Evolutionary conservation across 2,888 invertebrate species (phyloP).

Genomic region (Sphecodes monilicornis): DNA sequence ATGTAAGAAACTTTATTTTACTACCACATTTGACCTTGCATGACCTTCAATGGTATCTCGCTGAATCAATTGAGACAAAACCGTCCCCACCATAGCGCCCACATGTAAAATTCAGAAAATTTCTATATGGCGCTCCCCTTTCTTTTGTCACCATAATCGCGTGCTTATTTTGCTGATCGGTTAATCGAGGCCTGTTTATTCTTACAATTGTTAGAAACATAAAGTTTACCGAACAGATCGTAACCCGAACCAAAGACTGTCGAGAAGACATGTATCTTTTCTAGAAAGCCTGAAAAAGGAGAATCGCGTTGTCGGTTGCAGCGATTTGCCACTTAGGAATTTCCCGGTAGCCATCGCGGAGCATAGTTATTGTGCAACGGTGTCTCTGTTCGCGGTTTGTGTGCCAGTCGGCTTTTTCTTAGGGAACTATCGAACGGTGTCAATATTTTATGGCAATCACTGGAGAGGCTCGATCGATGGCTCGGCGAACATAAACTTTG

Average conservation of each 20-base stretch:
- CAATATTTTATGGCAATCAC: slow-evolving; percentile 11
- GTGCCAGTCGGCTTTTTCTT: slow-evolving; percentile 16
- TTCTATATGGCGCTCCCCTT: too few relatives aligned
- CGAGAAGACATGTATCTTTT: neutral
- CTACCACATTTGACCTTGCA: too few relatives aligned
- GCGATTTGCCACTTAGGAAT: neutral
- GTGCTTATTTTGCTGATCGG: too few relatives aligned
- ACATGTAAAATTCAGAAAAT: too few relatives aligned
- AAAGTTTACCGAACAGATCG: neutral
- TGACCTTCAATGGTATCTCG: too few relatives aligned
- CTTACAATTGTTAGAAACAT: too few relatives aligned
- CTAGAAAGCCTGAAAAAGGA: neutral
- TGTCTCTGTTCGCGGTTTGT: neutral
- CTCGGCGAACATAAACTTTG: slow-evolving; percentile 41
- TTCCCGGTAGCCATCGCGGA: slow-evolving; percentile 8
- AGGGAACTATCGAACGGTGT: slow-evolving; percentile 11
- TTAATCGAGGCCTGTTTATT: too few relatives aligned
- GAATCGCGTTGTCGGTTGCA: neutral
- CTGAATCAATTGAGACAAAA: too few relatives aligned
- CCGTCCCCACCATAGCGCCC: too few relatives aligned
- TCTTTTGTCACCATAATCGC: too few relatives aligned
- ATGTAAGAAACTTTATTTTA: too few relatives aligned
- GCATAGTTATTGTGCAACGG: slow-evolving; percentile 6
- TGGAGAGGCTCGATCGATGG: slow-evolving; percentile 15
- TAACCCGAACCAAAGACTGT: neutral